Percentiles rank a stretch among this genome's conserved stretches.
Conservation (phyloP, 2,797 vertebrate genomes). For the Pangasius macronema region DNA sequence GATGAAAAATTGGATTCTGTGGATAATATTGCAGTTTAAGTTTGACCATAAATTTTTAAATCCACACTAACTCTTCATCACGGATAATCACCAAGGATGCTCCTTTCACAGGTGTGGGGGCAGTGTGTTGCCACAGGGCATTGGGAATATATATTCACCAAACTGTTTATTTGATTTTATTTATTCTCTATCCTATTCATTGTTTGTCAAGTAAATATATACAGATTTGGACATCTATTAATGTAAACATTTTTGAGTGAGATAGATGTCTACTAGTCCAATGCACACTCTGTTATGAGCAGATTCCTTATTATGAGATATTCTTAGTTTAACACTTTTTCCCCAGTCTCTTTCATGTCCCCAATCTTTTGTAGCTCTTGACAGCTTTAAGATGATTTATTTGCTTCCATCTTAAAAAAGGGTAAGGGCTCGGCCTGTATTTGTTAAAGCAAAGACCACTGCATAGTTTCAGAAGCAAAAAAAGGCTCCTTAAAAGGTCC, state of each 20-base stretch:
- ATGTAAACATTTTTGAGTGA: not conserved
- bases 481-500: constrained; percentile 23
- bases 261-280: not conserved
- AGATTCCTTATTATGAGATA: not conserved
- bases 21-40: not conserved
- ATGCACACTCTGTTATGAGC: not conserved
- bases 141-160: not conserved
- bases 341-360: not conserved
- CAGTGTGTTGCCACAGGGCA: not conserved
- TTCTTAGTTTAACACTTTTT: constrained; percentile 1
- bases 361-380: constrained; percentile 5
- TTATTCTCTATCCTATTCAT: no score
- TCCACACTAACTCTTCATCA: not conserved
- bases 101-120: not conserved
- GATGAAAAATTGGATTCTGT: constrained; percentile 5
- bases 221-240: not conserved
- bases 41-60: not conserved
- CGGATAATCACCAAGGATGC: not conserved
- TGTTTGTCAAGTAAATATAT: not conserved
- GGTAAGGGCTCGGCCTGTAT: constrained; percentile 56
- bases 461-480: constrained; percentile 54
- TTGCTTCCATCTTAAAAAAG: constrained; percentile 62
- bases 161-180: not conserved
- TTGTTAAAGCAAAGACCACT: constrained; percentile 48
- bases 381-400: constrained; percentile 65